Base-by-base conservation (phyloP, 53 echinoderm and acorn worm species). In the Astropecten irregularis region DNA sequence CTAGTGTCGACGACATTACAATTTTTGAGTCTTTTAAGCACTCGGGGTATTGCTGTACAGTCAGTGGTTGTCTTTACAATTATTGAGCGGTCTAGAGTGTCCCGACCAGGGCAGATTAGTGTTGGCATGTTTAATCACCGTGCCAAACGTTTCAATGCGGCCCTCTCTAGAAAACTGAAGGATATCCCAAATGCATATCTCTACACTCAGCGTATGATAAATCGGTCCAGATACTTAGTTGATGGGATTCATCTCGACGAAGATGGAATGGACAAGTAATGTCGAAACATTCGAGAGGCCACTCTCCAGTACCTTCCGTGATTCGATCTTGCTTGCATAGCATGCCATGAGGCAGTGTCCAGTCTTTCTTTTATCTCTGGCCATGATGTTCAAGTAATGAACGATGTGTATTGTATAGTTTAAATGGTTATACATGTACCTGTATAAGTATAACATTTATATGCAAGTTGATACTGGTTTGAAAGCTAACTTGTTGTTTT, bases 241-340 rank as follows among this genome's bases (percentile, higher is more conserved):
- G 73, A 73, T 73, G 73, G 73, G 9, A 11, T 52, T 34, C 73
- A 73, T 26, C 26, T 73, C 3, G 37, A 52, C n/a, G 37, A 1
- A 3, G 38, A 55, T 1, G 73, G 73, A 2, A 73, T 73, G 55
- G 53, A 36, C 35, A 54, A 73, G 15, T 73, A 55, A 11, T 34
- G 35, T 36, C 14, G 40, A 23, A 35, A 29, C 4, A 55, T 73
- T 13, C 42, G 49, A 28, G 67, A 67, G 40, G 67, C 40, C 42
- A 42, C 42, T 42, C 42, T 42, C 42, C 42, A 11, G 6, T 42
- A 11, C 42, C 11, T 42, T 42, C 11, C 6, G 42, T 42, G 42
- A 42, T 42, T 42, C 11, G 42, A 42, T 8, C 11, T 42, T 42
- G n/a, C n/a, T n/a, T n/a, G n/a, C n/a, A n/a, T n/a, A n/a, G n/a